A percentile compares a stretch with the other conserved stretches of the same genome.
Evolutionary conservation across 1,140 invertebrate genomes (phyloP).

Genomic region (Lordiphosa mommai): DNA sequence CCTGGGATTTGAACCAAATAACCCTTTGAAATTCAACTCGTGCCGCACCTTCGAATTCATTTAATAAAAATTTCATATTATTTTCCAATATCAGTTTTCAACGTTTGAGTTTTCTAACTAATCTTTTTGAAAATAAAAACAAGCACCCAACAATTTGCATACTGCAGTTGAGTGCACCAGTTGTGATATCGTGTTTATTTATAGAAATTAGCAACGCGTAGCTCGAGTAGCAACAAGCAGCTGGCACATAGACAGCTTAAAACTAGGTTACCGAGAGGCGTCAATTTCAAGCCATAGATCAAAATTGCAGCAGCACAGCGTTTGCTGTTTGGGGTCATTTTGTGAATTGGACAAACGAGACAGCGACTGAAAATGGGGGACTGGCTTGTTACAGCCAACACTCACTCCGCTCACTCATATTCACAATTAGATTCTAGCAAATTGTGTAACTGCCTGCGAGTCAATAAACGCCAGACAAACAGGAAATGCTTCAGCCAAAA

Average conservation of each 20-base stretch:
- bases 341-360: slow-evolving; percentile 54
- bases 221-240: slow-evolving; percentile 40
- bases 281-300: not conserved
- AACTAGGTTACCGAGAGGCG: slow-evolving; percentile 62
- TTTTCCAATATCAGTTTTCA: too few relatives aligned
- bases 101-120: too few relatives aligned
- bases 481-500: slow-evolving; percentile 66
- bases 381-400: slow-evolving; percentile 36
- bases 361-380: slow-evolving; percentile 24
- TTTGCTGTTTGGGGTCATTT: slow-evolving; percentile 27
- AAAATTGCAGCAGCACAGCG: too few relatives aligned
- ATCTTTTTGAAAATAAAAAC: not conserved
- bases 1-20: too few relatives aligned
- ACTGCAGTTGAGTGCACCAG: slow-evolving; percentile 33
- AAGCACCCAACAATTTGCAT: slow-evolving; percentile 15
- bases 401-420: slow-evolving; percentile 7
- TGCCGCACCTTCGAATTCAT: too few relatives aligned
- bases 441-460: slow-evolving; percentile 53
- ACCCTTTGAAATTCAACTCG: too few relatives aligned
- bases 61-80: too few relatives aligned
- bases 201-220: slow-evolving; percentile 57
- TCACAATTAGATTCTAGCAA: slow-evolving; percentile 25
- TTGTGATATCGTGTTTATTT: slow-evolving; percentile 44
- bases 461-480: slow-evolving; percentile 49
- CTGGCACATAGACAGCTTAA: slow-evolving; percentile 37